Conservation (phyloP, 2,113 vertebrate genomes). For the Myiozetetes cayanensis region DNA sequence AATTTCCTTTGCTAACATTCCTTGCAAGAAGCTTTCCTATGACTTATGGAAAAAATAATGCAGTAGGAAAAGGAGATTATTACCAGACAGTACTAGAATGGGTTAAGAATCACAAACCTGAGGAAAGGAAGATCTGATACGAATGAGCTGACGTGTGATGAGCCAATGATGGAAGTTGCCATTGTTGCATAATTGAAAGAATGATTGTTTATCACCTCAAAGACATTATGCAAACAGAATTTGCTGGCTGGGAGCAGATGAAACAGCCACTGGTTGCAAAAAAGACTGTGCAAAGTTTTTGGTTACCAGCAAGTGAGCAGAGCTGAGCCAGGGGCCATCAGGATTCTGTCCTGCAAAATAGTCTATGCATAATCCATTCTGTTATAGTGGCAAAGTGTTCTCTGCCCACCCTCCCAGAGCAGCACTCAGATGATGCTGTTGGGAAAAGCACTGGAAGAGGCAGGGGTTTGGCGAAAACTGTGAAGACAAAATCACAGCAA, state of each 20-base stretch:
- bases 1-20: neutral
- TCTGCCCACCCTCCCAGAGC: neutral
- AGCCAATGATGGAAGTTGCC: neutral
- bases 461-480: neutral
- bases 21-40: neutral
- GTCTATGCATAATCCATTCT: neutral
- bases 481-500: neutral
- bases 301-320: neutral
- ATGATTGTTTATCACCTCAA: neutral
- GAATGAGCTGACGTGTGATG: neutral
- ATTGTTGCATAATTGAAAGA: neutral
- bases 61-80: neutral
- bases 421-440: neutral
- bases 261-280: neutral
- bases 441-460: neutral
- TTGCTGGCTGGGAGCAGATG: neutral
- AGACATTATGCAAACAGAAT: rapidly evolving
- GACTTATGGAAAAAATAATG: neutral
- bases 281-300: neutral
- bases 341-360: neutral
- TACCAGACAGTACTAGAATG: neutral
- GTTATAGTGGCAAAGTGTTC: neutral
- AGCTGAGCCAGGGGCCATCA: neutral
- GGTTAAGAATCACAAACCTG: neutral
- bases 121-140: neutral